phyloP scores from a whole-genome alignment of 2,113 vertebrate species.

The Triplophysa dalaica region DNA sequence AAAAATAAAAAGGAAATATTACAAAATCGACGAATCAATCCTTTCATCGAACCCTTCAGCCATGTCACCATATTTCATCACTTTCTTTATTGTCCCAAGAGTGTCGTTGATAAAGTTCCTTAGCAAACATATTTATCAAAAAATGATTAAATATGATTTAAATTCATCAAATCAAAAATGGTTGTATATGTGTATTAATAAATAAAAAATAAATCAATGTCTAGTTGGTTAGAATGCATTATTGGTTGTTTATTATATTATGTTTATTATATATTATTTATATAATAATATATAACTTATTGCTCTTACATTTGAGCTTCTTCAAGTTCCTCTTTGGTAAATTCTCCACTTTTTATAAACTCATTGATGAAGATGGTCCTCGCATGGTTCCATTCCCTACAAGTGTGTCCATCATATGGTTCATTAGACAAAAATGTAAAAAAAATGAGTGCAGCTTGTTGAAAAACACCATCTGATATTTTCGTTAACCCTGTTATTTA shows the following conservation, averaged over 20 bases:
- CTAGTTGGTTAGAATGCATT: too few relatives aligned
- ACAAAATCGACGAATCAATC: not conserved
- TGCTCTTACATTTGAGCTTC: slow-evolving; percentile 5
- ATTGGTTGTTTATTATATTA: too few relatives aligned
- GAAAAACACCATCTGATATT: too few relatives aligned
- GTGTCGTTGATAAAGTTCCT: not conserved
- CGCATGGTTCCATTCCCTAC: not conserved
- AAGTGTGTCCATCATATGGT: not conserved
- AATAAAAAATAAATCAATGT: too few relatives aligned
- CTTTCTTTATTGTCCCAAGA: not conserved
- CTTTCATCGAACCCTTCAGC: not conserved
- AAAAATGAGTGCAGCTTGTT: too few relatives aligned
- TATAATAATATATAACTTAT: too few relatives aligned
- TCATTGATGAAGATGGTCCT: not conserved
- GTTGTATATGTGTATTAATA: too few relatives aligned
- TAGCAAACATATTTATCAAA: not conserved
- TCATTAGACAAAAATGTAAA: too few relatives aligned
- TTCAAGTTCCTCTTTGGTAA: slow-evolving; percentile 9
- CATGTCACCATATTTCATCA: not conserved
- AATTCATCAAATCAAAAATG: not conserved
- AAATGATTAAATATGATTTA: too few relatives aligned
- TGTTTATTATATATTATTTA: too few relatives aligned
- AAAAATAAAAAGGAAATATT: not conserved
- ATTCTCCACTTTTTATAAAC: slow-evolving; percentile 10
- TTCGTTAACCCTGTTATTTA: too few relatives aligned